A percentile compares a stretch with the other conserved stretches of the same genome.
phyloP scores from a whole-genome alignment of 2,888 invertebrate species.

The Isotomurus palustris region DNA sequence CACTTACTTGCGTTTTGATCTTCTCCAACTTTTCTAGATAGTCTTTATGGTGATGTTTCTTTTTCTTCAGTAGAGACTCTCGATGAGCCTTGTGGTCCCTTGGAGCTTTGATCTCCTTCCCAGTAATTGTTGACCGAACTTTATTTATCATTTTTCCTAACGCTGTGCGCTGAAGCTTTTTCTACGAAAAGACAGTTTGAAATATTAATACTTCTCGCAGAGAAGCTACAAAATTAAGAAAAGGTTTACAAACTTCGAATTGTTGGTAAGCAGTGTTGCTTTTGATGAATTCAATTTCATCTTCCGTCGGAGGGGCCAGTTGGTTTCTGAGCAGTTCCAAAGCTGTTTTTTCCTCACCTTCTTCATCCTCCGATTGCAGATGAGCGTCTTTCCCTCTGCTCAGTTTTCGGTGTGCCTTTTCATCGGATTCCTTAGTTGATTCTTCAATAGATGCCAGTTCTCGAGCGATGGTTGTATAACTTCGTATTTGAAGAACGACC shows the following conservation, averaged over 20 bases:
- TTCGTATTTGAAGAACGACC: background rate
- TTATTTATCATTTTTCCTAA: no score
- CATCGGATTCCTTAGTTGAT: background rate
- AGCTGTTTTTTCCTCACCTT: background rate
- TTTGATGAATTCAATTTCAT: constrained; percentile 6
- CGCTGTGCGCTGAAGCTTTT: no score
- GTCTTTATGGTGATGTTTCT: no score
- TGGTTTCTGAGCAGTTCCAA: background rate
- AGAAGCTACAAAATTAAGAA: no score
- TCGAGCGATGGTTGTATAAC: background rate
- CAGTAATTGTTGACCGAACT: no score
- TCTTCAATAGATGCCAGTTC: background rate
- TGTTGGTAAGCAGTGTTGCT: background rate
- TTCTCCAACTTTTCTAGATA: no score
- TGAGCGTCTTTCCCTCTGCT: background rate
- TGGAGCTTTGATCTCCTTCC: no score
- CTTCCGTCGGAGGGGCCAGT: constrained; percentile 1
- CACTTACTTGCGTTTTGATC: no score
- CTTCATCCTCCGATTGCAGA: background rate
- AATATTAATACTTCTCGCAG: no score
- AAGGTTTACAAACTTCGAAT: constrained; percentile 5
- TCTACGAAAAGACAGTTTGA: no score
- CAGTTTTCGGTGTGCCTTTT: background rate
- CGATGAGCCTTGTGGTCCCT: no score
- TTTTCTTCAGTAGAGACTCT: no score